Evolutionary conservation across 2,888 invertebrate genomes (phyloP).

Genomic region (Stomorhina lunata): DNA sequence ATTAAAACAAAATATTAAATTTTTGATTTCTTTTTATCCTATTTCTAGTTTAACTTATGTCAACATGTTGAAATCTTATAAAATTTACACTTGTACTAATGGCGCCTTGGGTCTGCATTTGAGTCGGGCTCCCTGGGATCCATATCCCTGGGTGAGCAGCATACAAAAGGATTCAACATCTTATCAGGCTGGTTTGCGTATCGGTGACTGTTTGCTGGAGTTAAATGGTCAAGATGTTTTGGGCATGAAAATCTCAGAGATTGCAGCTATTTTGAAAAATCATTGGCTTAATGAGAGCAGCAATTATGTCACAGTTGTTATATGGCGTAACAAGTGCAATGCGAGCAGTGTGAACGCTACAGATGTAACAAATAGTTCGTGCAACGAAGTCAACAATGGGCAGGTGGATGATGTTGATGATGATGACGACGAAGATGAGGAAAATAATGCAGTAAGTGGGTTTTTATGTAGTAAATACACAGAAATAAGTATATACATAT

Average conservation of each 20-base stretch:
- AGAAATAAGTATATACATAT: too few relatives aligned
- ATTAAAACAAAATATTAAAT: not conserved
- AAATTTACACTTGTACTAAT: conserved; percentile 79
- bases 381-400: conserved; percentile 23
- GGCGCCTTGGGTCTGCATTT: conserved; percentile 86
- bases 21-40: conserved; percentile 8
- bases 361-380: conserved; percentile 54
- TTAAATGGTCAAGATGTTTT: conserved; percentile 78
- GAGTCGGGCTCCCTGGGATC: conserved; percentile 89
- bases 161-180: conserved; percentile 84
- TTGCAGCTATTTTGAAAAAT: conserved; percentile 75
- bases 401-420: conserved; percentile 34
- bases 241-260: conserved; percentile 77
- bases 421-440: conserved; percentile 58
- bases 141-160: conserved; percentile 88
- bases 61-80: conserved; percentile 77
- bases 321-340: conserved; percentile 77
- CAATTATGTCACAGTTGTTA: conserved; percentile 73
- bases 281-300: conserved; percentile 77
- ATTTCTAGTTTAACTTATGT: conserved; percentile 60
- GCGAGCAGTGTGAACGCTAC: conserved; percentile 42
- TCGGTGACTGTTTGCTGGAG: conserved; percentile 86
- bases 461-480: too few relatives aligned
- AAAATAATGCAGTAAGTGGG: conserved; percentile 63
- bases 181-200: conserved; percentile 83